phyloP scores from a whole-genome alignment of 2,797 vertebrate genomes.

The Tenualosa thibaudeaui region DNA sequence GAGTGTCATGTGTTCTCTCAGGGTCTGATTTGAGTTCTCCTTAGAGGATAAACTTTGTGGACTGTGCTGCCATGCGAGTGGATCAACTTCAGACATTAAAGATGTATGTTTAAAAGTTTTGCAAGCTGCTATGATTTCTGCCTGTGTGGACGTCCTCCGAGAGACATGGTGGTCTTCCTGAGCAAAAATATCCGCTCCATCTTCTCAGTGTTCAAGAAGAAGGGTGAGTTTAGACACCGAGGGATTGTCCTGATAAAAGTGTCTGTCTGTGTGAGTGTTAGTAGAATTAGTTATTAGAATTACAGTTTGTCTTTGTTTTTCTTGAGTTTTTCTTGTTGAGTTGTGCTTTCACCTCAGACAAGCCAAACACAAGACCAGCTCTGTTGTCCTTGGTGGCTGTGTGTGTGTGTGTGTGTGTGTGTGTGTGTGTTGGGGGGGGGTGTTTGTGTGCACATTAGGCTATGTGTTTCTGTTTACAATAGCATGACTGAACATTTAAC shows the following conservation, averaged over 20 bases:
- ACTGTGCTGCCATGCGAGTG: not conserved
- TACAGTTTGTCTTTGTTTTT: too few species aligned
- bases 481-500: too few species aligned
- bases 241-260: not conserved
- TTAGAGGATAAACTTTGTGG: not conserved
- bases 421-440: too few species aligned
- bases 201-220: constrained; percentile 91
- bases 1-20: not conserved
- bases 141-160: constrained; percentile 22
- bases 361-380: too few species aligned
- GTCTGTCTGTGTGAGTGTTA: not conserved
- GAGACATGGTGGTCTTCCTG: constrained; percentile 87
- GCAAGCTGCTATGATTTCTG: constrained; percentile 36
- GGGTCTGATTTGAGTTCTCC: not conserved
- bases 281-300: too few species aligned
- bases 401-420: too few species aligned
- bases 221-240: constrained; percentile 78
- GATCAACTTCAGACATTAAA: not conserved
- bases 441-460: too few species aligned
- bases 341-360: too few species aligned
- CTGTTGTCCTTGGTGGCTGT: too few species aligned
- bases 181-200: constrained; percentile 84
- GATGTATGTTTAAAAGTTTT: not conserved
- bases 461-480: too few species aligned
- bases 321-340: too few species aligned